phyloP scores from a whole-genome alignment of 2,888 invertebrate genomes.

The Xanthorhoe spadicearia region DNA sequence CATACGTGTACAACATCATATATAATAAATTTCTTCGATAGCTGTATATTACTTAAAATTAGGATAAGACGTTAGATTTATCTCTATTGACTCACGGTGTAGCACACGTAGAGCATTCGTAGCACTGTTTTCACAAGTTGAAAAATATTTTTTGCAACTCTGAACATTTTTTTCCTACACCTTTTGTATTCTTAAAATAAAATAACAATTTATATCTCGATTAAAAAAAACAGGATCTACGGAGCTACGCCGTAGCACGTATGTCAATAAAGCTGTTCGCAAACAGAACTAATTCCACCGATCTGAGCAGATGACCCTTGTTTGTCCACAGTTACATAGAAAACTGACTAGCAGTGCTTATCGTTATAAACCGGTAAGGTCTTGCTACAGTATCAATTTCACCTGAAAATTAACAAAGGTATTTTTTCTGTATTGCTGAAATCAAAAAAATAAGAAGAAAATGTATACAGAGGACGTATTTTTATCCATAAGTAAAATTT shows the following conservation, averaged over 20 bases:
- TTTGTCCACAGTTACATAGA: conserved; percentile 8
- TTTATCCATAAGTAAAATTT: no score
- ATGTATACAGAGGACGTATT: no score
- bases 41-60: neutral
- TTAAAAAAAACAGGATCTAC: conserved; percentile 13
- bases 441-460: no score
- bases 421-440: no score
- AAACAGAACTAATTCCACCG: conserved; percentile 51
- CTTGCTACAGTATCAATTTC: no score
- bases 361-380: neutral
- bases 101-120: conserved; percentile 15
- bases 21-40: neutral
- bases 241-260: conserved; percentile 73
- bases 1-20: neutral
- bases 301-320: conserved; percentile 51
- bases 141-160: neutral
- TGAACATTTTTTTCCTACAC: neutral
- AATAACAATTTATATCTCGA: neutral
- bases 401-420: no score
- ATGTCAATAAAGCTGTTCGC: conserved; percentile 67
- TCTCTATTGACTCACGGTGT: neutral
- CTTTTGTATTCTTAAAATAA: neutral
- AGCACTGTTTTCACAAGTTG: neutral
- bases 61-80: neutral
- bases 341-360: neutral